Base-by-base conservation (phyloP, 2,888 invertebrate species). In the Agrochola macilenta region DNA sequence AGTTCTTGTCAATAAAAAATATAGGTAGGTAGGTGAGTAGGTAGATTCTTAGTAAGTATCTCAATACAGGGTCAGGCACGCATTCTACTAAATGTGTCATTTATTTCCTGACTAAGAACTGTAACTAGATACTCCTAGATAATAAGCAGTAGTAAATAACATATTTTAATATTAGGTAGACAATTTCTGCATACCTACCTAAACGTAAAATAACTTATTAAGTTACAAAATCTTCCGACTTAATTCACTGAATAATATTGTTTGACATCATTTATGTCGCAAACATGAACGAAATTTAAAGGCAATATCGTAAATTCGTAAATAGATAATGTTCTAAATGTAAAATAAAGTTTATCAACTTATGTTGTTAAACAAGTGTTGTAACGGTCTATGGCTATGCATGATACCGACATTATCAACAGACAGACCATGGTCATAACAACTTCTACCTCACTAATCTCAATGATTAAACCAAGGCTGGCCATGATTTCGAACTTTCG, bases 321-420 rank as follows among this genome's bases (percentile, higher is more conserved):
- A 61, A 74, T 60, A 52, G 76, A 75, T 66, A 64, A 39, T 76
- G 11, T 60, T 61, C 17, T 74, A 57, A 74, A 60, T 39, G 26
- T 11, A 26, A 57, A 39, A 23, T n/a, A 26, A 26, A 49, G 14
- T 23, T 60, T 58, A 60, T 69, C 58, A 58, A 43, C 8, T 57
- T 26, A 5, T 69, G 14, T 61, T 70, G 17, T 46, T n/a, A 17
- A 43, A 60, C 60, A 11, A 43, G 9, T 69, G n/a, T 65, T 65
- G 26, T 65, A 65, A 43, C n/a, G 11, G 26, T 65, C n/a, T n/a
- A n/a, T n/a, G n/a, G n/a, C n/a, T n/a, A n/a, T n/a, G n/a, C n/a
- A n/a, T n/a, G n/a, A n/a, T n/a, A n/a, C n/a, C n/a, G n/a, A n/a
- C 30, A 30, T 30, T 30, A 70, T 17, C 17, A 43, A 73, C 30